Evolutionary conservation across 2,888 invertebrate genomes (phyloP).

Genomic region (Hydropsyche betteni): DNA sequence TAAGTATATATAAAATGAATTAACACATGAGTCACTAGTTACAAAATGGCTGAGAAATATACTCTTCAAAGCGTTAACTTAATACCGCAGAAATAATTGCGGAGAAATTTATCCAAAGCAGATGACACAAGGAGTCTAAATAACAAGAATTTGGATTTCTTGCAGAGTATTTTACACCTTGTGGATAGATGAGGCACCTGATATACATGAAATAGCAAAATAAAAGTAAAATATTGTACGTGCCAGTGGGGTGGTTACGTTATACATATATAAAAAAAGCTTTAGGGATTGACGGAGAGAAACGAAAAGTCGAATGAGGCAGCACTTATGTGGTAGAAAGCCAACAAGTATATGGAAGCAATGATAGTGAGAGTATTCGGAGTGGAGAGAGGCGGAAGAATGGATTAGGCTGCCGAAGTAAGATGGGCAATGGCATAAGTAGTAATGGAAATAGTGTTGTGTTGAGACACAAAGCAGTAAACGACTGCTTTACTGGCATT

Average conservation of each 20-base stretch:
- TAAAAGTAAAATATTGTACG: not conserved
- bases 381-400: not conserved
- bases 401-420: constrained; percentile 27
- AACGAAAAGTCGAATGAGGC: too few relatives aligned
- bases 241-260: too few relatives aligned
- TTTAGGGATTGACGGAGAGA: too few relatives aligned
- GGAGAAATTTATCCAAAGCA: constrained; percentile 32
- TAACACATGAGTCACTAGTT: constrained; percentile 39
- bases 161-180: constrained; percentile 5
- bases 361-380: constrained; percentile 13
- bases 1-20: constrained; percentile 23
- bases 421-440: constrained; percentile 22
- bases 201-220: constrained; percentile 30
- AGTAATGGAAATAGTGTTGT: constrained; percentile 30
- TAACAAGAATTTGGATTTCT: constrained; percentile 22
- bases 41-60: constrained; percentile 39
- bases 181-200: constrained; percentile 28
- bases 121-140: constrained; percentile 20
- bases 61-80: constrained; percentile 24
- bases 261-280: too few relatives aligned
- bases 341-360: constrained; percentile 7
- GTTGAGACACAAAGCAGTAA: constrained; percentile 22
- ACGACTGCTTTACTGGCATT: constrained; percentile 37
- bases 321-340: not conserved
- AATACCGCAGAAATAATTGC: constrained; percentile 26